Evolutionary conservation across 2,113 vertebrate genomes (phyloP), one percentile per base, ranked within the genome.

Genomic region (Onychostruthus taczanowskii): DNA sequence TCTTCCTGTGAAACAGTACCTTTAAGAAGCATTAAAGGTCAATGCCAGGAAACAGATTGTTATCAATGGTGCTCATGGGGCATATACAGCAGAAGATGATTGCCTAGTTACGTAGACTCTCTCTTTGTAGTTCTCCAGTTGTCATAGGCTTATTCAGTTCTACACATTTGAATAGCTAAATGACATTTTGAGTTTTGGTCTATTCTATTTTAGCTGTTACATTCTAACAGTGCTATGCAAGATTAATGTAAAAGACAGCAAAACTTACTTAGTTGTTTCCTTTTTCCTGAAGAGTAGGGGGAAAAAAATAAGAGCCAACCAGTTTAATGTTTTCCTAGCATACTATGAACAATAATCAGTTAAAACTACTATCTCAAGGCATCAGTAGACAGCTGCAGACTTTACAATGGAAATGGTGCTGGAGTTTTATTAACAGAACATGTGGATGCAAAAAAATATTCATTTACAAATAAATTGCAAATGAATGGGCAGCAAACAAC

Each of bases 21-120:
- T 89, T 61, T 85, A 91, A 79, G 53, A 87, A 74, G 37, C 30
- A 31, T 55, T 79, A 89, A 94, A 96, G 76, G 84, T 94, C 91
- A 95, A 8, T 72, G 41, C 4, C 76, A 90, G 88, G 83, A 95
- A 93, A 41, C 21, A 79, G 78, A 92, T 66, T 4, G 2, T 66
- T 85, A 75, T 47, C 63, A 61, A 23, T 9, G 4, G 35, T 28
- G n/a, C 3, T 91, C 13, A 30, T 31, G 39, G 24, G 83, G 33
- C 78, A 27, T 16, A 35, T n/a, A n/a, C 4, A 58, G n/a, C 61
- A 35, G 53, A 88, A 89, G 17, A 84, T 56, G 31, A 7, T 23
- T 88, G 7, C 46, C 31, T 43, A 3, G 76, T 87, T 8, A 59
- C 19, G 33, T 85, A 67, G 50, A 56, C 11, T 10, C 4, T 41